A percentile compares a stretch with the other conserved stretches of the same genome.
These are phyloP conservation scores for Simalia tracyae DNA, from an alignment of 2,797 vertebrate genomes.

Conservation along the genomic window DNA sequence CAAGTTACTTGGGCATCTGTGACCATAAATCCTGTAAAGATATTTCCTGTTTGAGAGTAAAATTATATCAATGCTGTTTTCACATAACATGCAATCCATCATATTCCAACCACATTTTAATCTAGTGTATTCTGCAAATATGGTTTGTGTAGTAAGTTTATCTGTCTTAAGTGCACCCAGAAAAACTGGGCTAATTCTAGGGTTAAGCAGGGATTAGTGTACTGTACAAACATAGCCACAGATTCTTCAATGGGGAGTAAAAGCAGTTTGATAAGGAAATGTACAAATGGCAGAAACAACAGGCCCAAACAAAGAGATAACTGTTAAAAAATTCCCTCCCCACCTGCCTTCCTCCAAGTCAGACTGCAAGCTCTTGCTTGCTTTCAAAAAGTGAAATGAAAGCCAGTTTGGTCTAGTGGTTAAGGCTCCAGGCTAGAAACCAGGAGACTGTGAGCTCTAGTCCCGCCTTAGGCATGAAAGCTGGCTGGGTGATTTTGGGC, in stretches of 20 bases:
- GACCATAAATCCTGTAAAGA: neutral
- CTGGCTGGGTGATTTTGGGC: too few relatives aligned
- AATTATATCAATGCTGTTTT: neutral
- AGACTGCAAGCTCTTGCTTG: neutral
- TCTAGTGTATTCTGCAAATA: neutral
- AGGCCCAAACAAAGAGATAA: neutral
- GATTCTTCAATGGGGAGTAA: neutral
- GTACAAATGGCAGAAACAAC: neutral
- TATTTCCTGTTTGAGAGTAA: neutral
- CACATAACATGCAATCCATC: neutral
- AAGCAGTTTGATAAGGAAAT: neutral
- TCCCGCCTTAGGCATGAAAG: too few relatives aligned
- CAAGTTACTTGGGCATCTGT: neutral
- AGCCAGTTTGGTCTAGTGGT: too few relatives aligned
- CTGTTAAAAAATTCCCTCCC: neutral
- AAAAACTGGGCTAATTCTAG: neutral
- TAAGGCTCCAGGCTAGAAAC: too few relatives aligned
- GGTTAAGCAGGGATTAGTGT: neutral
- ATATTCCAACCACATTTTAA: neutral
- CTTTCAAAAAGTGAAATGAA: neutral
- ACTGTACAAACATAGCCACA: neutral
- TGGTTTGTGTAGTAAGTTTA: neutral
- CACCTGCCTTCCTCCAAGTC: neutral
- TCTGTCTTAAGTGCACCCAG: neutral
- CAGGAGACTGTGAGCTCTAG: too few relatives aligned